phyloP scores from a whole-genome alignment of 2,888 invertebrate genomes.

The Zygothrica quintamaculata region DNA sequence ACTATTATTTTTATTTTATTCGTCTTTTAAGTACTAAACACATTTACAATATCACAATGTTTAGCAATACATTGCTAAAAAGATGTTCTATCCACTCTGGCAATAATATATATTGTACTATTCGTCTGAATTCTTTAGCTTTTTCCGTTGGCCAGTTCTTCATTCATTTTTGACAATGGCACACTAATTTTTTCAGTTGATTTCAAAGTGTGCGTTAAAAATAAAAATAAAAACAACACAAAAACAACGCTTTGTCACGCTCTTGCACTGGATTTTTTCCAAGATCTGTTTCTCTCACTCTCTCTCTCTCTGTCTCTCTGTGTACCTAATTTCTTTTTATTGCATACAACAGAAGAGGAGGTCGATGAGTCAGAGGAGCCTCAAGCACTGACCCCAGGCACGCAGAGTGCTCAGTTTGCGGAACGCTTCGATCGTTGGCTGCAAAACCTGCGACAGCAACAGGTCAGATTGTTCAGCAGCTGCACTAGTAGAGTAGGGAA shows the following conservation, averaged over 20 bases:
- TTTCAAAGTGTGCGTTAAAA: constrained; percentile 41
- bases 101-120: not conserved
- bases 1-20: constrained; percentile 1
- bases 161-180: constrained; percentile 63
- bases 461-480: constrained; percentile 69
- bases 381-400: constrained; percentile 53
- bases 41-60: constrained; percentile 71
- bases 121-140: constrained; percentile 29
- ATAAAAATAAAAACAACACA: not conserved
- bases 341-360: constrained; percentile 53
- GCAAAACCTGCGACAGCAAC: constrained; percentile 69
- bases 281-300: constrained; percentile 10
- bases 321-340: constrained; percentile 54
- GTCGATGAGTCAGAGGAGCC: constrained; percentile 54
- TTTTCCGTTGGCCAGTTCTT: constrained; percentile 37
- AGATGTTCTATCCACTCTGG: constrained; percentile 46
- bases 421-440: constrained; percentile 72
- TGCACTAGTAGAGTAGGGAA: constrained; percentile 70
- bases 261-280: constrained; percentile 41
- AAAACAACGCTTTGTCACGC: constrained; percentile 43
- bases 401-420: constrained; percentile 63
- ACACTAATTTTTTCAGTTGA: constrained; percentile 61
- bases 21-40: constrained; percentile 22
- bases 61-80: constrained; percentile 78
- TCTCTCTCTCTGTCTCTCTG: constrained; percentile 16